Conservation (phyloP, 2,888 invertebrate genomes). For the Leptogaster cylindrica region DNA sequence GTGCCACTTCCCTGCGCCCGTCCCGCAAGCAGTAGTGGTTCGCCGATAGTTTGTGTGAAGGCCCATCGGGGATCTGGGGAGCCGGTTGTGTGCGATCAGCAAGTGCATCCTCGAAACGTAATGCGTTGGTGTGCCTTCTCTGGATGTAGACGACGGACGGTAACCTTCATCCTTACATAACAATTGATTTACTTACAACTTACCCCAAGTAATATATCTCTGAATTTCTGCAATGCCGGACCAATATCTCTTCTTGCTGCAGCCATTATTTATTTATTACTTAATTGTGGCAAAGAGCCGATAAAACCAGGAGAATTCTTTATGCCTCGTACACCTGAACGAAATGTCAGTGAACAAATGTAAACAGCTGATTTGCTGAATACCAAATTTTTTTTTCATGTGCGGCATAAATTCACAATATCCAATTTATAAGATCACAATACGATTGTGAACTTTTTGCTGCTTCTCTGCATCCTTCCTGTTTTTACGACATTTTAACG, state of each 20-base stretch:
- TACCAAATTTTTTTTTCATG: no score
- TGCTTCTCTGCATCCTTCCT: no score
- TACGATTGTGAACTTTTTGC: no score
- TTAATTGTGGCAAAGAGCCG: no score
- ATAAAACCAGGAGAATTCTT: no score
- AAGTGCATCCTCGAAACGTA: constrained; percentile 72
- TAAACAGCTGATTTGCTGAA: no score
- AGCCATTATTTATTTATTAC: constrained; percentile 53
- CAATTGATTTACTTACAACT: constrained; percentile 46
- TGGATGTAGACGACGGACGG: neutral
- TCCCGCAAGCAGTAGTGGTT: constrained; percentile 89
- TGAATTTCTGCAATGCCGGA: constrained; percentile 67
- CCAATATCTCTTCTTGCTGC: constrained; percentile 70
- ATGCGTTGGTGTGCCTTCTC: constrained; percentile 66
- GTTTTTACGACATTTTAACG: no score
- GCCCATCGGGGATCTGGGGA: constrained; percentile 82
- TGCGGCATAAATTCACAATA: no score
- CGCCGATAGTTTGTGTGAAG: constrained; percentile 74
- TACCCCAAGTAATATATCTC: constrained; percentile 74
- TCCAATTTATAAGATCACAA: no score
- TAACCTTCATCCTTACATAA: constrained; percentile 52
- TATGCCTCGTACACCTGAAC: no score
- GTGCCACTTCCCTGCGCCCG: constrained; percentile 68
- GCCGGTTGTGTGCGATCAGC: constrained; percentile 80
- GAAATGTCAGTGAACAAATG: no score